Evolutionary conservation across 2,888 invertebrate species (phyloP).

Genomic region (Lasioglossum malachurum): DNA sequence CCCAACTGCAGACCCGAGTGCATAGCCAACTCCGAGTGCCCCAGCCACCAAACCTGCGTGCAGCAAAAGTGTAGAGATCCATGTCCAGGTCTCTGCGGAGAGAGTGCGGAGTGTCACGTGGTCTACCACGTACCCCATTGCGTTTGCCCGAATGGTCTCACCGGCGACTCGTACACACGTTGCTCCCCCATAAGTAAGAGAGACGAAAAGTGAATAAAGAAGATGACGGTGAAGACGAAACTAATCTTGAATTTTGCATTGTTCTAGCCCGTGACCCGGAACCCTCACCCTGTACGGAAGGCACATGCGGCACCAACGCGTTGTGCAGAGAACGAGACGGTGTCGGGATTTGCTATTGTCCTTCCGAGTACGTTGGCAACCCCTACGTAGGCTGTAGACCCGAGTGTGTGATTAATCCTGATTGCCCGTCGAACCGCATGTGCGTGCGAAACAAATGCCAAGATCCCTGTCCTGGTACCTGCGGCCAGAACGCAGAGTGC

Average conservation of each 20-base stretch:
- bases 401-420: conserved; percentile 90
- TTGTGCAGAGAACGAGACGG: conserved; percentile 88
- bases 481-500: conserved; percentile 91
- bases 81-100: conserved; percentile 88
- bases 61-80: conserved; percentile 89
- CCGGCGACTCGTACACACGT: conserved; percentile 89
- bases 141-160: conserved; percentile 86
- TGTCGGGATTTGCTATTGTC: conserved; percentile 89
- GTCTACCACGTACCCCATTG: conserved; percentile 89
- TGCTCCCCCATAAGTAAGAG: conserved; percentile 84
- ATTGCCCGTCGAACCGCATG: conserved; percentile 88
- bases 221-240: not conserved
- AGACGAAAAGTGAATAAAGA: not conserved
- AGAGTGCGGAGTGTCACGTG: conserved; percentile 88
- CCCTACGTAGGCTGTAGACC: conserved; percentile 87
- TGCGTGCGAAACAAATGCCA: conserved; percentile 89
- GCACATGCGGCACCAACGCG: conserved; percentile 87
- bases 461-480: conserved; percentile 91
- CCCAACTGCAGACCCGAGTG: conserved; percentile 92
- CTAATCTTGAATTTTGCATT: conserved; percentile 49
- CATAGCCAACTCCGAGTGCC: conserved; percentile 89
- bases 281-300: conserved; percentile 59
- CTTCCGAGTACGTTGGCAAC: conserved; percentile 89
- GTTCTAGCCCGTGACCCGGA: conserved; percentile 59
- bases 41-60: conserved; percentile 88